Evolutionary conservation across 2,797 vertebrate genomes (phyloP), one percentile per base, ranked within the genome.

Genomic region (Pyrocephalus nanus): DNA sequence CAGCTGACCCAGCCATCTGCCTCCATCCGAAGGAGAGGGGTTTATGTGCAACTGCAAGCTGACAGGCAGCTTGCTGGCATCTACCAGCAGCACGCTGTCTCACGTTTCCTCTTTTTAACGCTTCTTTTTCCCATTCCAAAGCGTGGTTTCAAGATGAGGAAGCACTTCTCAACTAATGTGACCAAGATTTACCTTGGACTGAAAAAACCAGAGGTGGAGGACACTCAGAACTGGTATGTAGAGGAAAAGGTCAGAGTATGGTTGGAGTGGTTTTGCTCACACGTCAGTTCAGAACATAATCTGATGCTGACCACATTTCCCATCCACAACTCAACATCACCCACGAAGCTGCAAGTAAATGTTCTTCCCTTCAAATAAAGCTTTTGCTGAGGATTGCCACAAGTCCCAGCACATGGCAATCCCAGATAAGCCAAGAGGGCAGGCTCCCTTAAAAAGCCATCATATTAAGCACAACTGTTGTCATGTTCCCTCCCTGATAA

Each of bases 1-100:
- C 86, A 88, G 80, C 86, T 92, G 81, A 92, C 58, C 78, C 92
- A 71, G 75, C 38, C 65, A 53, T 67, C 69, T 47, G 47, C 69
- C 80, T 78, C 67, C 84, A 22, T 43, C 76, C 32, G 48, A 72
- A 79, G 90, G 42, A 57, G 34, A 88, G 27, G 45, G 19, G 4
- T 71, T 69, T 50, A 36, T 1, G 1, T 32, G 27, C 53, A 65
- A 60, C 43, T 75, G 43, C 5, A 60, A 74, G 74, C 75, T 45
- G 45, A 18, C 38, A 72, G 62, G 48, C 77, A 64, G 69, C n/a
- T 26, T 30, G 36, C 53, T 83, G 65, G 53, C 61, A 51, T 38
- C 78, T 54, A 20, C 40, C 69, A 90, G 42, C 65, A 83, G 47
- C 65, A 72, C 0, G 0, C 2, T 51, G 60, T 30, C 76, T 42